phyloP scores from a whole-genome alignment of 1,140 invertebrate species.

The Psix sp. region DNA sequence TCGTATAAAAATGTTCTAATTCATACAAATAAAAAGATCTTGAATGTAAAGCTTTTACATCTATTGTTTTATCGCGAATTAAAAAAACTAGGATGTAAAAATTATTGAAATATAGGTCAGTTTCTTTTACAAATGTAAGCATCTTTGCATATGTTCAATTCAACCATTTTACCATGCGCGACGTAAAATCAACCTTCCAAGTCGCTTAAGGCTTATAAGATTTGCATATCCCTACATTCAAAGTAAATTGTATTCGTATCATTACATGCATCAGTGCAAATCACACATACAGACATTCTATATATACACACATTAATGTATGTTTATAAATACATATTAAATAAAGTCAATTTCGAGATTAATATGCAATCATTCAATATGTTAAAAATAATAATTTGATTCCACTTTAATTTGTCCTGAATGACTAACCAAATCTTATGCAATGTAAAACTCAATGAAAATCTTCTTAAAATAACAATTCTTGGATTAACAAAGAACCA shows the following conservation, averaged over 20 bases:
- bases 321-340: conserved; percentile 19
- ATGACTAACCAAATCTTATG: too few relatives aligned
- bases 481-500: too few relatives aligned
- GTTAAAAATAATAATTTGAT: too few relatives aligned
- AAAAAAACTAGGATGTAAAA: too few relatives aligned
- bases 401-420: too few relatives aligned
- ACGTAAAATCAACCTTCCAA: conserved; percentile 50
- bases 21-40: too few relatives aligned
- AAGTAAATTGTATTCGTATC: conserved; percentile 49
- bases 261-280: conserved; percentile 46
- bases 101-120: conserved; percentile 9
- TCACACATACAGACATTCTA: conserved; percentile 19
- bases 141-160: conserved; percentile 38
- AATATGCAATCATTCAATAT: too few relatives aligned
- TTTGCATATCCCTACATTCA: conserved; percentile 51
- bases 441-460: too few relatives aligned
- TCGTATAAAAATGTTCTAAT: background rate
- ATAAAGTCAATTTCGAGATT: conserved; percentile 26
- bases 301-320: background rate
- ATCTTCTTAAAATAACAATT: too few relatives aligned
- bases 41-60: too few relatives aligned
- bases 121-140: conserved; percentile 18
- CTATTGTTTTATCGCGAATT: too few relatives aligned
- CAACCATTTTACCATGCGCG: conserved; percentile 27
- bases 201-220: conserved; percentile 54